Evolutionary conservation across 2,113 vertebrate genomes (phyloP), one percentile per base, ranked within the genome.

Genomic region (Ursus arctos): DNA sequence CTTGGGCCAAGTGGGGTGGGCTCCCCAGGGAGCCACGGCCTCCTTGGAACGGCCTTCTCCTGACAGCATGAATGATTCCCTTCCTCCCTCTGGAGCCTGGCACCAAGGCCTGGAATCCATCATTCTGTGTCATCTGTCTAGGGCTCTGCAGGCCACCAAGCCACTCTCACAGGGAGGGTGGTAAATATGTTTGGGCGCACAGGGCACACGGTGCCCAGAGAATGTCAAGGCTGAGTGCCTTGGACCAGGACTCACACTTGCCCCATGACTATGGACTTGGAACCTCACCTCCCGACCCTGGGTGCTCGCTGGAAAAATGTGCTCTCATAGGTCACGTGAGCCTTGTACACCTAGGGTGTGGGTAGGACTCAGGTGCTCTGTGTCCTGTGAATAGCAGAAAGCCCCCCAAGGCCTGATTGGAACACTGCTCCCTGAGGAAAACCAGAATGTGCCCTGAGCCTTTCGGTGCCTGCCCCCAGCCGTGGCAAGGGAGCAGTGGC

Each of bases 1-100:
- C 21, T 9, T 0, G 1, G 53, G 18, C 65, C 10, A 24, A 1
- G 22, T 21, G 33, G 87, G 24, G 57, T 2, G 15, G 11, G 49
- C 31, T 63, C 77, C 71, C 36, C 0, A 4, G 77, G 86, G 57
- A 81, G 82, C 88, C 57, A 9, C 0, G 2, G n/a, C 91, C 24
- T 93, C 93, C 93, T 95, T 65, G 90, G 67, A 91, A 79, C 1
- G 26, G 95, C 93, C 87, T 97, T 88, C 81, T 53, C 87, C 40
- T 77, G 94, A 88, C 82, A 79, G 76, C 51, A 67, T 65, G 87
- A 95, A 53, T 19, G 22, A 93, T 91, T 61, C 83, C 82, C 67
- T 49, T 28, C 74, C 81, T 57, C 53, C 94, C 61, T 80, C 88
- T 1, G 10, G 47, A 90, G 81, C 57, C 49, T 16, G 28, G 95